Percentiles rank a stretch among this genome's conserved stretches.
These are phyloP conservation scores for Eupeodes corollae DNA, from an alignment of 1,140 invertebrate species.

Conservation along the genomic window DNA sequence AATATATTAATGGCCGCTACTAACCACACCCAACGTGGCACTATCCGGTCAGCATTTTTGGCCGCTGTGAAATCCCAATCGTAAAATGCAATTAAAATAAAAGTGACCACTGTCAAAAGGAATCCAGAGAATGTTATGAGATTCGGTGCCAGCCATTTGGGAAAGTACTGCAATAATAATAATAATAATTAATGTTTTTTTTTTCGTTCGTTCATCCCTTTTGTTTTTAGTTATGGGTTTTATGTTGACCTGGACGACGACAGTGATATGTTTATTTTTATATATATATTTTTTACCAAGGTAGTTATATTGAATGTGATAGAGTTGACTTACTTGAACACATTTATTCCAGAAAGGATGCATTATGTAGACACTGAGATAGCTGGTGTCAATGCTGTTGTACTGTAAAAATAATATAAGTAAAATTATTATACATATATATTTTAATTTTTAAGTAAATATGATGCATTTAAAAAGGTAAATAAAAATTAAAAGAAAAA, in stretches of 20 bases:
- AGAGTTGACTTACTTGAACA: slow-evolving; percentile 60
- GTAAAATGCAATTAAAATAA: slow-evolving; percentile 74
- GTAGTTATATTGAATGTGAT: not conserved
- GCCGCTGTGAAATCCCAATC: slow-evolving; percentile 73
- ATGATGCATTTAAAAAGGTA: not conserved
- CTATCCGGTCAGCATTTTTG: slow-evolving; percentile 42
- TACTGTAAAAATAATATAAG: slow-evolving; percentile 61
- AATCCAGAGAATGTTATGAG: slow-evolving; percentile 91
- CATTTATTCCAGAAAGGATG: slow-evolving; percentile 96
- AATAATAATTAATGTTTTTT: not conserved
- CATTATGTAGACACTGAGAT: slow-evolving; percentile 90
- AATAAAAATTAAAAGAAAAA: not conserved
- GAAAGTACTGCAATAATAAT: slow-evolving; percentile 65
- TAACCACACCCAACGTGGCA: slow-evolving; percentile 83
- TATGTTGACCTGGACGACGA: not conserved
- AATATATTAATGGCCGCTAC: slow-evolving; percentile 82
- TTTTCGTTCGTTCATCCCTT: not conserved
- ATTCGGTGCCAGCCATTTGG: slow-evolving; percentile 92
- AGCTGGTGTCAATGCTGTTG: slow-evolving; percentile 83
- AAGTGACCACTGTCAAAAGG: slow-evolving; percentile 83
- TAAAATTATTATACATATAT: slow-evolving; percentile 1
- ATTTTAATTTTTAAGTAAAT: not conserved
- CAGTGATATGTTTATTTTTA: not conserved
- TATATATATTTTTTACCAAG: too few species aligned
- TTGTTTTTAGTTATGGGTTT: not conserved